These are phyloP conservation scores for Thalassaphorura encarpata DNA, from an alignment of 1,140 invertebrate genomes.

Conservation along the genomic window DNA sequence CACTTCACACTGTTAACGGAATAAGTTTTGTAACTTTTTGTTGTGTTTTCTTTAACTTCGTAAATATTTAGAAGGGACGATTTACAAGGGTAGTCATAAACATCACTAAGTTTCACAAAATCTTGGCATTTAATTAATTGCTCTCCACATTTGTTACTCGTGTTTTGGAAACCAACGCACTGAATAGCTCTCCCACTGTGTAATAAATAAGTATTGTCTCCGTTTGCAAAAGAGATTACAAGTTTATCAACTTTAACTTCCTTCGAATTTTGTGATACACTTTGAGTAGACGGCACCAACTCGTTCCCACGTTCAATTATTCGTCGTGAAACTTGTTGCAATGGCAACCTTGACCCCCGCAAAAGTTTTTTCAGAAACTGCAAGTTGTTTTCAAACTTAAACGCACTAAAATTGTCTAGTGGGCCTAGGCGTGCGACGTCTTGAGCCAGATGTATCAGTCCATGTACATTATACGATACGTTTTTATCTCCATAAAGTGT, in stretches of 20 bases:
- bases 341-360: neutral
- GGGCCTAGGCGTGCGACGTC: conserved; percentile 33
- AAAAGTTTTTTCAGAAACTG: conserved; percentile 6
- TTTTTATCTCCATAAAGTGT: conserved; percentile 35
- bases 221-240: too few relatives aligned
- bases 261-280: neutral
- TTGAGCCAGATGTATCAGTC: conserved; percentile 36
- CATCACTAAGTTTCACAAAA: neutral
- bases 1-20: too few relatives aligned
- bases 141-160: neutral
- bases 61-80: neutral
- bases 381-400: conserved; percentile 28
- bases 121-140: neutral
- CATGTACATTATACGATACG: conserved; percentile 39
- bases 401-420: conserved; percentile 35
- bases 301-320: conserved; percentile 21
- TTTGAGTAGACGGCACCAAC: neutral
- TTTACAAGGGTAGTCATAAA: neutral
- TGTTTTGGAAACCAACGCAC: neutral
- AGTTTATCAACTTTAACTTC: too few relatives aligned
- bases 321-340: conserved; percentile 36
- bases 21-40: too few relatives aligned
- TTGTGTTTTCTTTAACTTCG: too few relatives aligned
- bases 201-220: too few relatives aligned
- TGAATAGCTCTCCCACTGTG: too few relatives aligned